Base-by-base conservation (phyloP, 2,888 invertebrate genomes). In the Elmis aenea region DNA sequence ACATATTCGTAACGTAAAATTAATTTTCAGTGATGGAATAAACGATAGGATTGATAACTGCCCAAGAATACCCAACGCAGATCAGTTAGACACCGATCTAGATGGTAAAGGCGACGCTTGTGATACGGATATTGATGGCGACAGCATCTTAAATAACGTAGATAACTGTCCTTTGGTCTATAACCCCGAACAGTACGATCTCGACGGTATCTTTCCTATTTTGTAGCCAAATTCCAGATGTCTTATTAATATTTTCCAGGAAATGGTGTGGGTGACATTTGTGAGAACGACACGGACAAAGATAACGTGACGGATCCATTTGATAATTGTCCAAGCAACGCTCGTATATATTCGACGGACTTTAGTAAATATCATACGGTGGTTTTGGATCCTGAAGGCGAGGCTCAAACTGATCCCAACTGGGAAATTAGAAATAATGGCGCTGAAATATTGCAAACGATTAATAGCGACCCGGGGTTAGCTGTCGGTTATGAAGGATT, bases 311-410 rank as follows among this genome's bases (percentile, higher is more conserved):
- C 76, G 1, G 85, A 93, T 58, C 74, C 75, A 13, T 61, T 81
- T 2, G 93, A 93, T 61, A 91, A 90, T 54, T 93, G 93, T 55
- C 92, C 92, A 0, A 90, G 92, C 58, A 90, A 93, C 62, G 87
- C 88, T 1, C 77, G 78, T 57, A 86, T 93, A 42, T 83, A 79
- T 66, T 75, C 83, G 2, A 92, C 92, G 1, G 92, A 93, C 62
- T 93, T 93, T 67, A 77, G 86, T 34, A 80, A 83, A 23, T 90
- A 86, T 58, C 85, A 85, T 64, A 90, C 87, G 0, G 82, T 93
- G 2, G 81, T 85, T 0, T 65, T 93, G 11, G 92, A 93, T 65
- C 92, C 92, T 0, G 84, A 84, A 55, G 92, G 91, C 0, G 84
- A 84, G 45, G 83, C 91, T 0, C 93, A 93, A 60, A 81, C 82